Percentiles rank a stretch among this genome's conserved stretches.
phyloP scores from a whole-genome alignment of 30 jellyfish, hydroid and myxozoan genomes.

The Turritopsis dohrnii region DNA sequence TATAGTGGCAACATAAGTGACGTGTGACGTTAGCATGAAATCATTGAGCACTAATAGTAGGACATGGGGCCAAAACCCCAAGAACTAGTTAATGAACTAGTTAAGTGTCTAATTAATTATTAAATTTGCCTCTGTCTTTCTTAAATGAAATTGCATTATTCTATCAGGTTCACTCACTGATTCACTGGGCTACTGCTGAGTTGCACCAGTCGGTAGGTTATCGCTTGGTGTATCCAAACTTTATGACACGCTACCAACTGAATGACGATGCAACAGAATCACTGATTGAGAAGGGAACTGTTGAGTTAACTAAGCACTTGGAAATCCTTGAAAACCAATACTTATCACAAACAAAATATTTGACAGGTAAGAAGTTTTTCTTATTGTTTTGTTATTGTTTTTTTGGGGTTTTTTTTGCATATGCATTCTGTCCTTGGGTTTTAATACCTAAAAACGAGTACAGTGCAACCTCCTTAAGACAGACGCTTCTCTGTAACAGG shows the following conservation, averaged over 20 bases:
- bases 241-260: slow-evolving; percentile 70
- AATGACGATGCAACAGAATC: slow-evolving; percentile 86
- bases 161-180: slow-evolving; percentile 49
- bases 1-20: too few relatives aligned
- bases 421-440: neutral
- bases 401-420: neutral
- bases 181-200: slow-evolving; percentile 73
- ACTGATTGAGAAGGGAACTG: slow-evolving; percentile 72
- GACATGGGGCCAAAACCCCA: too few relatives aligned
- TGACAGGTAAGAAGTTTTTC: too few relatives aligned
- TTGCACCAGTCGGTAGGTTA: slow-evolving; percentile 75
- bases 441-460: too few relatives aligned
- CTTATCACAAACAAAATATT: slow-evolving; percentile 33
- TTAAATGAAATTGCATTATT: neutral
- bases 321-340: slow-evolving; percentile 63
- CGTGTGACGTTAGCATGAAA: too few relatives aligned
- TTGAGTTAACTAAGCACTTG: slow-evolving; percentile 59
- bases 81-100: too few relatives aligned
- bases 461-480: too few relatives aligned
- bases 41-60: too few relatives aligned
- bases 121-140: too few relatives aligned
- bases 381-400: too few relatives aligned
- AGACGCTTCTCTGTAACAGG: too few relatives aligned
- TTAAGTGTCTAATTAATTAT: too few relatives aligned
- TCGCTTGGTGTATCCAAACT: slow-evolving; percentile 74